Evolutionary conservation across 2,888 invertebrate genomes (phyloP).

Genomic region (Xylota sylvarum): DNA sequence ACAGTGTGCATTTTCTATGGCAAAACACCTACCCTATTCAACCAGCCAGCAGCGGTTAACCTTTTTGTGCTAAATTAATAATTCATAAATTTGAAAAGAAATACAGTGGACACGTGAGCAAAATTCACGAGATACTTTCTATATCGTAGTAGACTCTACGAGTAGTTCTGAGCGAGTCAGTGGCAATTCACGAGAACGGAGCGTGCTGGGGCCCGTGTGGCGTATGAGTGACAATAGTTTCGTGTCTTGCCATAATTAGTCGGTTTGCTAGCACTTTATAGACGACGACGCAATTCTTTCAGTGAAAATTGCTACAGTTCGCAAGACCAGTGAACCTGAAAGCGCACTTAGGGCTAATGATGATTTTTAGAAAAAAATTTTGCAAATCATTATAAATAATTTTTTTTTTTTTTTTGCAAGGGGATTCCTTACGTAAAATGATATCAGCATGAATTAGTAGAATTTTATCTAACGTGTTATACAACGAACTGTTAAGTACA

Average conservation of each 20-base stretch:
- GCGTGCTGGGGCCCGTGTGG: background rate
- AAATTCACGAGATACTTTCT: slow-evolving; percentile 51
- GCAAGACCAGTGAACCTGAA: slow-evolving; percentile 35
- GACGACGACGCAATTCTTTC: slow-evolving; percentile 33
- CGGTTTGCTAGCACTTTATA: background rate
- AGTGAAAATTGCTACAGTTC: slow-evolving; percentile 36
- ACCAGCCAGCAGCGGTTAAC: slow-evolving; percentile 32
- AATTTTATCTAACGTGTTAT: background rate
- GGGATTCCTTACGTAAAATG: background rate
- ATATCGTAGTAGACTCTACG: too few relatives aligned
- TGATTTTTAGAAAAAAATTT: background rate
- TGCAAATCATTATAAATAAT: background rate
- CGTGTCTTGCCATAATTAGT: slow-evolving; percentile 53
- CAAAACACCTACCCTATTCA: slow-evolving; percentile 17
- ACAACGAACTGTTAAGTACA: too few relatives aligned
- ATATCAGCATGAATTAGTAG: background rate
- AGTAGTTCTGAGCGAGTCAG: background rate
- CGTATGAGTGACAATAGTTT: slow-evolving; percentile 5
- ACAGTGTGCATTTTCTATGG: background rate
- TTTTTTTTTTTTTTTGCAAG: background rate
- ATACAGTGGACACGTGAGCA: slow-evolving; percentile 63
- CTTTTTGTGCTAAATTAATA: slow-evolving; percentile 53
- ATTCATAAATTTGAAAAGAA: slow-evolving; percentile 62
- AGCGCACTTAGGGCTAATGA: slow-evolving; percentile 1
- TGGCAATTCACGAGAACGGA: slow-evolving; percentile 27